These are phyloP conservation scores for Cynocephalus volans DNA, from an alignment of 2,113 vertebrate species.

Conservation along the genomic window DNA sequence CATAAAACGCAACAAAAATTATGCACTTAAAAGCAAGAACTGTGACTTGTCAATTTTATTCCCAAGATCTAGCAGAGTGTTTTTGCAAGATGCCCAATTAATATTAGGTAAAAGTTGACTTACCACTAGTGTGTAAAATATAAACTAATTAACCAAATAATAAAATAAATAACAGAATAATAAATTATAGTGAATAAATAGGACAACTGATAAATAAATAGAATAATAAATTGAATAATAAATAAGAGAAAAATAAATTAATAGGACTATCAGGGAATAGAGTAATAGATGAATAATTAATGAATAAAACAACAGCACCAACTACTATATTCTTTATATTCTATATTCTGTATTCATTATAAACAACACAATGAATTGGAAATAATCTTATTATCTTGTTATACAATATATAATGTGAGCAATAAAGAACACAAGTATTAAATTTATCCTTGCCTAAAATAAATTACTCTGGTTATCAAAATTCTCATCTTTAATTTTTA, in stretches of 20 bases:
- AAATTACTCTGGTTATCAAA: conserved; percentile 11
- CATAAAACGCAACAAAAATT: conserved; percentile 21
- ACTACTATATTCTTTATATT: not conserved
- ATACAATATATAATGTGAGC: not conserved
- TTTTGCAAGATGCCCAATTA: not conserved
- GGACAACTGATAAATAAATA: not conserved
- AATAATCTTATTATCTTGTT: not conserved
- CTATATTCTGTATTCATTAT: not conserved
- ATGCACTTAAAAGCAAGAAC: not conserved
- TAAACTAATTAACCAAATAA: not conserved
- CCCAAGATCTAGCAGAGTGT: not conserved
- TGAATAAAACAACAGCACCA: not conserved
- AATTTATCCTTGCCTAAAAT: not conserved
- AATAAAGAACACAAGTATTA: not conserved
- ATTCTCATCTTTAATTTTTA: not conserved
- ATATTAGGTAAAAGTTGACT: not conserved
- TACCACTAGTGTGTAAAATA: not conserved
- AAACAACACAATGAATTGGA: not conserved
- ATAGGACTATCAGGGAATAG: not conserved
- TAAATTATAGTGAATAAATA: not conserved
- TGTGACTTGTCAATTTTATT: not conserved
- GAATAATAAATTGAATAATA: conserved; percentile 6
- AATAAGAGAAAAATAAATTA: not conserved
- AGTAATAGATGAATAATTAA: not conserved
- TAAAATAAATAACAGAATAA: not conserved